Evolutionary conservation across 2,888 invertebrate species (phyloP).

Genomic region (Meteorus colon): DNA sequence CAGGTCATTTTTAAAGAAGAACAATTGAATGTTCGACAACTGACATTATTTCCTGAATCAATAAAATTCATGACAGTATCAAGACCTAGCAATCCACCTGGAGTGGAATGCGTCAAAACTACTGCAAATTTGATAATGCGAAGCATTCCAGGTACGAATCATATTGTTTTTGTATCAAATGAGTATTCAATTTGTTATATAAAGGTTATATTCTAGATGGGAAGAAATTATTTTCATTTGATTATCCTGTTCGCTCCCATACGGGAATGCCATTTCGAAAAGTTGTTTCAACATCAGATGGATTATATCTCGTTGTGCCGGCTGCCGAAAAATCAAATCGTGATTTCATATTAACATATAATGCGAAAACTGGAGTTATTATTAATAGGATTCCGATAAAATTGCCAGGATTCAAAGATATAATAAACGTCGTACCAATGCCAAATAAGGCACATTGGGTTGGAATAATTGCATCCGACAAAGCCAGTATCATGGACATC

Average conservation of each 20-base stretch:
- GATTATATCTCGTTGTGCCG: conserved; percentile 83
- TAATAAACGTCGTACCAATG: conserved; percentile 84
- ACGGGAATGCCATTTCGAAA: conserved; percentile 83
- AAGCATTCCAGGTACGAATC: conserved; percentile 80
- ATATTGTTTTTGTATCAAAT: neutral
- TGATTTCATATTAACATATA: conserved; percentile 89
- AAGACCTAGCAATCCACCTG: conserved; percentile 78
- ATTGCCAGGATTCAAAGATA: conserved; percentile 79
- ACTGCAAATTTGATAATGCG: conserved; percentile 81
- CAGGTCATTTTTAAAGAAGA: conserved; percentile 88
- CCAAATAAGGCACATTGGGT: conserved; percentile 90
- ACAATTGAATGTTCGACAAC: conserved; percentile 85
- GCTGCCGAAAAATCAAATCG: conserved; percentile 88
- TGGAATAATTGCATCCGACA: conserved; percentile 91
- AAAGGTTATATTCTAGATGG: conserved; percentile 77
- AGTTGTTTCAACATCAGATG: conserved; percentile 88
- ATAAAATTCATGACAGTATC: conserved; percentile 85
- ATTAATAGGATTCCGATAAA: conserved; percentile 75
- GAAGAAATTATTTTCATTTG: conserved; percentile 84
- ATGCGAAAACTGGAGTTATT: conserved; percentile 84
- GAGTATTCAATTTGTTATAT: neutral
- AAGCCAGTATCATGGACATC: conserved; percentile 92
- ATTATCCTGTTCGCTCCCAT: conserved; percentile 84
- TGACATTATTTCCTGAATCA: conserved; percentile 84
- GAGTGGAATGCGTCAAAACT: conserved; percentile 79